These are phyloP conservation scores for Drosophila tsacasi DNA, from an alignment of 1,140 invertebrate species.

Conservation along the genomic window DNA sequence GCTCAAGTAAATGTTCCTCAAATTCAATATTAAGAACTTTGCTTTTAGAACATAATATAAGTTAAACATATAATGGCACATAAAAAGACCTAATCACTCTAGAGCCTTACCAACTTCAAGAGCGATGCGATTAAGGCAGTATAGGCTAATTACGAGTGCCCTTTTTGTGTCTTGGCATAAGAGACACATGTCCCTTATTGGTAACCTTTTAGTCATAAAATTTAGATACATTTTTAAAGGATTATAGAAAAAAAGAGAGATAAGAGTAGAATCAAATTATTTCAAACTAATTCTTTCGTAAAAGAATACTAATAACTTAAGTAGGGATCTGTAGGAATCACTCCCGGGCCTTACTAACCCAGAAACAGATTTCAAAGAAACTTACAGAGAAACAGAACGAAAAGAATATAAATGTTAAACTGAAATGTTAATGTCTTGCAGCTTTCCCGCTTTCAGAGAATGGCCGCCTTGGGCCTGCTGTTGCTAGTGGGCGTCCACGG, in stretches of 20 bases:
- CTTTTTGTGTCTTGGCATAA: neutral
- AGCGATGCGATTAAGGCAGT: neutral
- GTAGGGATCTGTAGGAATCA: neutral
- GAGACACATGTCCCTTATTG: neutral
- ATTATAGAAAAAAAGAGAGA: neutral
- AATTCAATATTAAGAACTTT: neutral
- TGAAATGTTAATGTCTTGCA: neutral
- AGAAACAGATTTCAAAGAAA: constrained; percentile 15
- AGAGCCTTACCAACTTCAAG: constrained; percentile 24
- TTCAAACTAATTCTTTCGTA: neutral
- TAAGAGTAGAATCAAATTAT: neutral
- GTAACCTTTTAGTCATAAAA: neutral
- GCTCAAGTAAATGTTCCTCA: neutral
- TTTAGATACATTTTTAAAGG: neutral
- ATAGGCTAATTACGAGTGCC: neutral
- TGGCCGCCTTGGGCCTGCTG: constrained; percentile 67
- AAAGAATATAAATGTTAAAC: neutral
- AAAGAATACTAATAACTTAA: neutral
- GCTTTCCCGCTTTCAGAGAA: constrained; percentile 45
- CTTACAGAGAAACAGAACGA: neutral
- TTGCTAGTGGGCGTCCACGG: constrained; percentile 67
- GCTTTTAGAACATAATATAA: neutral
- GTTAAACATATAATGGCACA: neutral
- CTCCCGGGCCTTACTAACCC: constrained; percentile 56
- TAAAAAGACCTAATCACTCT: constrained; percentile 1